These are phyloP conservation scores for Dryobota labecula DNA, from an alignment of 2,888 invertebrate genomes.

Conservation along the genomic window DNA sequence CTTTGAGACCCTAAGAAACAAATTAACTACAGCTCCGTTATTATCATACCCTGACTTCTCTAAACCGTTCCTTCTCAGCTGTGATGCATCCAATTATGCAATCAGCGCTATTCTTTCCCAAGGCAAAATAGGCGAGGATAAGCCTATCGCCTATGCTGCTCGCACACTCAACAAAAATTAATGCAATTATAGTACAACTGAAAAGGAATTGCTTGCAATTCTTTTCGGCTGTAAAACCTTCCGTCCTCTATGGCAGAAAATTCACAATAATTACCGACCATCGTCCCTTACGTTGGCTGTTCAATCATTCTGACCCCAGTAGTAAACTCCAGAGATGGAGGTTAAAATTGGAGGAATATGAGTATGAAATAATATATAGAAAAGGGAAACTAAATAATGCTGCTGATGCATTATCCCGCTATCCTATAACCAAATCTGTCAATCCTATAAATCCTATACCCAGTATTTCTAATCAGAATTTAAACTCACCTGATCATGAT, in stretches of 20 bases:
- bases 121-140: not conserved
- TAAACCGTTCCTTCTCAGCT: not conserved
- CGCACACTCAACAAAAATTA: not conserved
- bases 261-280: not conserved
- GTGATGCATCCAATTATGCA: not conserved
- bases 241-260: not conserved
- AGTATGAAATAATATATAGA: too few species aligned
- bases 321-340: too few species aligned
- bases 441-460: too few species aligned
- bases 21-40: not conserved
- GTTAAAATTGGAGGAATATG: too few species aligned
- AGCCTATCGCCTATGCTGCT: not conserved
- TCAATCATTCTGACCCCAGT: too few species aligned
- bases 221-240: not conserved
- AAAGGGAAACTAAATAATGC: too few species aligned
- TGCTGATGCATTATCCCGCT: too few species aligned
- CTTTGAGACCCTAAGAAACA: not conserved
- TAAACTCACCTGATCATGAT: too few species aligned
- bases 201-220: too few species aligned
- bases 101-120: not conserved
- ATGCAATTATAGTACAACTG: not conserved
- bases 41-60: not conserved
- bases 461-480: too few species aligned
- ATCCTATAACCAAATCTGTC: too few species aligned
- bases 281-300: too few species aligned